These are phyloP conservation scores for Epirrhoe tristata DNA, from an alignment of 2,888 invertebrate species.

Conservation along the genomic window DNA sequence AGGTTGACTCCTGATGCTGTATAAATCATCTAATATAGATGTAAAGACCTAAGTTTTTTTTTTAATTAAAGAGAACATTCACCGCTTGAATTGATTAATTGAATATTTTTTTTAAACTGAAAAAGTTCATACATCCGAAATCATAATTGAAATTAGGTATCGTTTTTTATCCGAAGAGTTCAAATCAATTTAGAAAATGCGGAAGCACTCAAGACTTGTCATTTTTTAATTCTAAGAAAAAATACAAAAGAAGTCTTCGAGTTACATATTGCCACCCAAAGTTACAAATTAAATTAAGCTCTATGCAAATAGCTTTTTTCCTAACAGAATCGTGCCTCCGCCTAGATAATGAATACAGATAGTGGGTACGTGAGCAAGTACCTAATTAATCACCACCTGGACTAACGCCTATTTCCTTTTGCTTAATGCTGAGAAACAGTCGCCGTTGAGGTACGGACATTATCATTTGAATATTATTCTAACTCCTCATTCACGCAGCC, in stretches of 20 bases:
- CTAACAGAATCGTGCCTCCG: slow-evolving; percentile 70
- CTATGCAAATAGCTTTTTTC: slow-evolving; percentile 54
- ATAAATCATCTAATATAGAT: no score
- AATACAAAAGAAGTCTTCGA: background rate
- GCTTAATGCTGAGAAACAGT: background rate
- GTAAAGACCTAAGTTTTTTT: no score
- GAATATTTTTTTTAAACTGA: no score
- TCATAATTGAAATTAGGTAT: background rate
- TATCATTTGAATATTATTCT: background rate
- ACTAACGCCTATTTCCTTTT: slow-evolving; percentile 53
- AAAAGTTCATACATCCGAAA: background rate
- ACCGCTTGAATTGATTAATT: no score
- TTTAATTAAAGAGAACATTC: no score
- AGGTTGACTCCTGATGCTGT: no score
- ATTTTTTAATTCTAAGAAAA: background rate
- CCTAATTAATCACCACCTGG: slow-evolving; percentile 73
- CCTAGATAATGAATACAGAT: slow-evolving; percentile 76
- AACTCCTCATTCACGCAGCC: no score
- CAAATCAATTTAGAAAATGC: background rate
- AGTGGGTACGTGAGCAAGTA: slow-evolving; percentile 63
- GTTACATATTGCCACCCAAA: slow-evolving; percentile 18
- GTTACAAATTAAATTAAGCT: slow-evolving; percentile 31
- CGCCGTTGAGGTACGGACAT: background rate
- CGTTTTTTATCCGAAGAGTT: background rate
- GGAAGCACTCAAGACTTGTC: background rate